Evolutionary conservation across 2,113 vertebrate genomes (phyloP).

Genomic region (Varanus komodoensis): DNA sequence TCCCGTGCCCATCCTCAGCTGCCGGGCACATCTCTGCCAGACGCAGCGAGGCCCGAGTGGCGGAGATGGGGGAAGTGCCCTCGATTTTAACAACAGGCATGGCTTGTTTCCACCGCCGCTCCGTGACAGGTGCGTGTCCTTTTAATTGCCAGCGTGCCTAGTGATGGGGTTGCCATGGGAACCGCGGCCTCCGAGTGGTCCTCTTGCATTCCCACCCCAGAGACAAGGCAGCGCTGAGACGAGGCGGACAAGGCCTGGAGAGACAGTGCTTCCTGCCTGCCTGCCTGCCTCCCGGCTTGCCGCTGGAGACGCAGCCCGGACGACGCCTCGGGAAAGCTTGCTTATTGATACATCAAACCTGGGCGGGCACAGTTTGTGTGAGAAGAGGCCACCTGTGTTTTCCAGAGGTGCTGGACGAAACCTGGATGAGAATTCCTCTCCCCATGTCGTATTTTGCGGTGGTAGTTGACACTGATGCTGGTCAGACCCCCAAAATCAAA

Average conservation of each 20-base stretch:
- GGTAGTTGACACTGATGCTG: neutral
- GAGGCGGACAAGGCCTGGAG: too few species aligned
- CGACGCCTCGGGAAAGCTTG: accelerated
- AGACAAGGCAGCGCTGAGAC: neutral
- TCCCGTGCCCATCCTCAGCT: neutral
- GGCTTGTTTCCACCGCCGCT: neutral
- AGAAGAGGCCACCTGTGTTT: neutral
- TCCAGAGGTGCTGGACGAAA: accelerated
- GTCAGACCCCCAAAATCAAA: constrained; percentile 7
- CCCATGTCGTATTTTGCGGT: neutral
- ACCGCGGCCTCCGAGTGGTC: neutral
- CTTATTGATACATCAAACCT: too few species aligned
- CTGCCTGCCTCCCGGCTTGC: neutral
- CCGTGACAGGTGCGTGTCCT: neutral
- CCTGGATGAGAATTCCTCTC: neutral
- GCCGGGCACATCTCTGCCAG: neutral
- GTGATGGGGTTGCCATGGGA: neutral
- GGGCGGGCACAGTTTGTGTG: too few species aligned
- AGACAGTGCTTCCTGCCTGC: too few species aligned
- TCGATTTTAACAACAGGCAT: neutral
- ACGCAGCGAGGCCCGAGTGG: neutral
- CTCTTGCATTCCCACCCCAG: neutral
- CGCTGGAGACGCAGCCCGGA: neutral
- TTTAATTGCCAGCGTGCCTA: neutral
- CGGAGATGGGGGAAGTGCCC: neutral